Percentiles rank a stretch among this genome's conserved stretches.
Conservation (phyloP, 2,888 invertebrate genomes). For the Drosophila rellima region DNA sequence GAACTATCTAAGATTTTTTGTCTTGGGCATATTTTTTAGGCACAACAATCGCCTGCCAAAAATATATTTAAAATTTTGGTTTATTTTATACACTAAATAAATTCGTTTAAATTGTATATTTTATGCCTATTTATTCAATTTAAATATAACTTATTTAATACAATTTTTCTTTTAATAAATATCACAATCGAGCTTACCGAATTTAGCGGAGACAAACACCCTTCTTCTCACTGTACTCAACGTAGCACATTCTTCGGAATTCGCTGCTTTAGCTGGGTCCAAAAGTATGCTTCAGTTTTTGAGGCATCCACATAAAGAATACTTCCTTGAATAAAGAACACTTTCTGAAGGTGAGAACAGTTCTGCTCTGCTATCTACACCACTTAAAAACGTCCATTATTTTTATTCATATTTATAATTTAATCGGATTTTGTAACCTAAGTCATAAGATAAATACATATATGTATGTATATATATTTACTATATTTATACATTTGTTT, state of each 20-base stretch:
- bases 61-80: no score
- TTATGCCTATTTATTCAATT: no score
- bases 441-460: constrained; percentile 49
- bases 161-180: not conserved
- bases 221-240: not conserved
- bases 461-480: constrained; percentile 3
- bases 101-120: no score
- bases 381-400: not conserved
- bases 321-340: constrained; percentile 15
- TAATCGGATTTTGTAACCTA: constrained; percentile 50
- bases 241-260: not conserved
- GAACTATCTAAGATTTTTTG: no score
- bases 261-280: not conserved
- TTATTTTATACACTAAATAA: no score
- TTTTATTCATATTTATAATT: constrained; percentile 31
- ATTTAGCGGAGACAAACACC: not conserved
- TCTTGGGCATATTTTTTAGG: no score
- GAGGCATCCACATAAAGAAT: constrained; percentile 1
- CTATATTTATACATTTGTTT: constrained; percentile 5
- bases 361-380: not conserved
- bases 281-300: constrained; percentile 33
- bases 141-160: no score
- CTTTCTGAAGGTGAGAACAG: not conserved
- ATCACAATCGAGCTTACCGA: not conserved
- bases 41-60: no score